Percentiles rank a stretch among this genome's conserved stretches.
Evolutionary conservation across 2,113 vertebrate species (phyloP).

Genomic region (Chauna torquata): DNA sequence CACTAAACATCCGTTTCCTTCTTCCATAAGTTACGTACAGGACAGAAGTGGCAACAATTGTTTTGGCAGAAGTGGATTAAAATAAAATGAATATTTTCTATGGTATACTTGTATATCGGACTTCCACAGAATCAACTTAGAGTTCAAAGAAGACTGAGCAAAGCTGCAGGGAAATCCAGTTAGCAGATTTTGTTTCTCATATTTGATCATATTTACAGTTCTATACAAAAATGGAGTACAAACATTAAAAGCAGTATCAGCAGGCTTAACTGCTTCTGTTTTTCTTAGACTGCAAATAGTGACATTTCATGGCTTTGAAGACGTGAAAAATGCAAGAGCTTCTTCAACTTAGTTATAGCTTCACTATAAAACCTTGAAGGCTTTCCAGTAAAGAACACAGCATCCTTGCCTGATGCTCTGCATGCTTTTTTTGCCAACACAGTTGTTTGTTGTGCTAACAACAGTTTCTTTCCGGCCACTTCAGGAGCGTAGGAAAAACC

Average conservation of each 20-base stretch:
- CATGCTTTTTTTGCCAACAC: neutral
- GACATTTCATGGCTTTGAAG: neutral
- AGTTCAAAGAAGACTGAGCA: neutral
- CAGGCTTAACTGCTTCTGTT: neutral
- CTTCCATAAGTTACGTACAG: neutral
- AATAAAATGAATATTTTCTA: neutral
- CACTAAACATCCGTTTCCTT: slow-evolving; percentile 55
- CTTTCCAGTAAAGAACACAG: neutral
- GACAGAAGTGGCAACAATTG: slow-evolving; percentile 10
- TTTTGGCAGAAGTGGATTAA: neutral
- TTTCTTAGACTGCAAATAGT: neutral
- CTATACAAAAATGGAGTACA: neutral
- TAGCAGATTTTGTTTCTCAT: neutral
- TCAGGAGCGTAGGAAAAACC: neutral
- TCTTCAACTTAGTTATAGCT: neutral
- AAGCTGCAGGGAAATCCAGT: neutral
- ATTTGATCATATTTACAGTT: neutral
- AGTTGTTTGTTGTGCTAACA: neutral
- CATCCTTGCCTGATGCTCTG: neutral
- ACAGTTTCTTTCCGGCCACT: neutral
- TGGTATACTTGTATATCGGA: neutral
- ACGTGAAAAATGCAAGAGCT: neutral
- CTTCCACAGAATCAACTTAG: neutral
- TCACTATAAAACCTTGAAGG: neutral
- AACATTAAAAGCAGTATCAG: neutral